Conservation (phyloP, 2,113 vertebrate genomes). For the Psilopogon haemacephalus region DNA sequence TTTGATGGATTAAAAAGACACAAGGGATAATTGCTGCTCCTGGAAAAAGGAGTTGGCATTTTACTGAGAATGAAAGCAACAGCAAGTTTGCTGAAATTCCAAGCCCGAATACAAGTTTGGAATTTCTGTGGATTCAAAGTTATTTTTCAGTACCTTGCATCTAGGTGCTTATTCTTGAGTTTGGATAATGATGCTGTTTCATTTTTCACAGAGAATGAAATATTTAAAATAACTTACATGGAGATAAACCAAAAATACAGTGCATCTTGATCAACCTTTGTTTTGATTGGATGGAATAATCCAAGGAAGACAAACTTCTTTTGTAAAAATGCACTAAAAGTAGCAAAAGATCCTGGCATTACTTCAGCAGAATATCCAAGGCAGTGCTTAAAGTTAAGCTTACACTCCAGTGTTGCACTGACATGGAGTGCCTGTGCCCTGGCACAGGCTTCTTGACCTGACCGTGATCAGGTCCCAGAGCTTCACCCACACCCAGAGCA, state of each 20-base stretch:
- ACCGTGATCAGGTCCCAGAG: not conserved
- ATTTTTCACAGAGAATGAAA: not conserved
- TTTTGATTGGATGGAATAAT: not conserved
- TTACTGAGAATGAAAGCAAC: not conserved
- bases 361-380: not conserved
- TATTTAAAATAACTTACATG: not conserved
- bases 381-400: not conserved
- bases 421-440: not conserved
- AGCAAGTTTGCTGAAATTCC: not conserved
- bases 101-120: not conserved
- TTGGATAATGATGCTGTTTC: not conserved
- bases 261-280: not conserved
- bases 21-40: not conserved
- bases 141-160: not conserved
- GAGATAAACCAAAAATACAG: not conserved
- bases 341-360: not conserved
- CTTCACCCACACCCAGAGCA: not conserved
- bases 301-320: not conserved
- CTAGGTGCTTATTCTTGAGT: not conserved
- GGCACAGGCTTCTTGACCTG: not conserved
- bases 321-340: not conserved
- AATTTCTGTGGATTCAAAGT: slow-evolving; percentile 14
- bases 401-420: not conserved
- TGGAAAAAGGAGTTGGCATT: not conserved
- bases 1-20: not conserved